Percentiles rank a stretch among this genome's conserved stretches.
These are phyloP conservation scores for Xestia ashworthii DNA, from an alignment of 2,888 invertebrate genomes.

Conservation along the genomic window DNA sequence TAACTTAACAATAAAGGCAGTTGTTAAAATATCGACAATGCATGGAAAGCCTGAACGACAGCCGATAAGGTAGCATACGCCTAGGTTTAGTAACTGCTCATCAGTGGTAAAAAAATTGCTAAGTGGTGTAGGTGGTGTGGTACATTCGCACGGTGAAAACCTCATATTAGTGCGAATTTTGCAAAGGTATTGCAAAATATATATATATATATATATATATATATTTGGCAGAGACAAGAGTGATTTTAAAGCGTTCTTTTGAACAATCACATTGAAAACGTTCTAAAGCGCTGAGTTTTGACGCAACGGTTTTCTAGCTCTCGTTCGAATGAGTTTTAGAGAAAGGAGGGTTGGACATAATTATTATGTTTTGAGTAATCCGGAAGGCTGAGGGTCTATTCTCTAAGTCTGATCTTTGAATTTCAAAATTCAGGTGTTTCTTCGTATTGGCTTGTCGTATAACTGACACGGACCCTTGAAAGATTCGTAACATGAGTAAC, in stretches of 20 bases:
- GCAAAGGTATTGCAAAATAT: background rate
- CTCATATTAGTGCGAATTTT: background rate
- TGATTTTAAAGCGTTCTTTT: too few relatives aligned
- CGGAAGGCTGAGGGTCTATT: too few relatives aligned
- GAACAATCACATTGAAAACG: too few relatives aligned
- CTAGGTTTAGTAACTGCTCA: too few relatives aligned
- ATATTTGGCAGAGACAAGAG: too few relatives aligned
- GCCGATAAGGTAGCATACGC: conserved; percentile 2
- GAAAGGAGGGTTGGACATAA: too few relatives aligned
- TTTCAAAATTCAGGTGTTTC: background rate
- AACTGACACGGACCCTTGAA: background rate
- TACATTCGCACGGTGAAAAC: background rate
- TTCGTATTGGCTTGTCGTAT: background rate
- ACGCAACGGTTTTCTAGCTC: too few relatives aligned
- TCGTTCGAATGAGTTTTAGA: too few relatives aligned
- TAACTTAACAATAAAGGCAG: background rate
- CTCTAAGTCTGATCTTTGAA: too few relatives aligned
- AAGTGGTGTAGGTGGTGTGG: background rate
- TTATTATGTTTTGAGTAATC: too few relatives aligned
- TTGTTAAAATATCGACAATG: conserved; percentile 15
- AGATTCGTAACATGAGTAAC: background rate
- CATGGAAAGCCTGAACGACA: conserved; percentile 9
- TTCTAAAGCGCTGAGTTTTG: too few relatives aligned
- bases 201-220: too few relatives aligned
- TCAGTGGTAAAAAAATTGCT: background rate